Evolutionary conservation across 2,113 vertebrate genomes (phyloP).

Genomic region (Mesocricetus auratus): DNA sequence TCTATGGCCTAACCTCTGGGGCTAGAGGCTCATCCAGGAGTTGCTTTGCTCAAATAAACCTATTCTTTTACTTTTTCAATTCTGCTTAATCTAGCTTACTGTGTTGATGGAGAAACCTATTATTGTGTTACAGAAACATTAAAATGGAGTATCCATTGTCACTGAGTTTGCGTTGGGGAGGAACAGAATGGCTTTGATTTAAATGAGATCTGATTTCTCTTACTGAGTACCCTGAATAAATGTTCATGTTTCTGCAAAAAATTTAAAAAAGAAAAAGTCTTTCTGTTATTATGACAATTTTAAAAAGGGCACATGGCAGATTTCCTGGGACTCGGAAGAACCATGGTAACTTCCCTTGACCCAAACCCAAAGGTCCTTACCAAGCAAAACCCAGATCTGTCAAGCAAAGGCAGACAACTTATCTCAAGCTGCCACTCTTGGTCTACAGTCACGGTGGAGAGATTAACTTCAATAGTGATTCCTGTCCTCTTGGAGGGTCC

Average conservation of each 20-base stretch:
- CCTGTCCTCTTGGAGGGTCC: slow-evolving; percentile 1
- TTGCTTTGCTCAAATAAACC: too few relatives aligned
- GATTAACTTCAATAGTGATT: not conserved
- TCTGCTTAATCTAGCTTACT: too few relatives aligned
- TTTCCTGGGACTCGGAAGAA: not conserved
- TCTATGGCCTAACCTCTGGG: too few relatives aligned
- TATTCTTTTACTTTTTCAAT: too few relatives aligned
- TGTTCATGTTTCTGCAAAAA: not conserved
- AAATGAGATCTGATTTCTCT: not conserved
- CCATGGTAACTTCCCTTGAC: not conserved
- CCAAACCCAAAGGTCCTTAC: slow-evolving; percentile 1
- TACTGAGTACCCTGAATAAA: not conserved
- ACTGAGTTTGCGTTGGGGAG: not conserved
- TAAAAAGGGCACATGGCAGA: not conserved
- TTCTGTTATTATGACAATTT: slow-evolving; percentile 23
- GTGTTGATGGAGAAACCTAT: too few relatives aligned
- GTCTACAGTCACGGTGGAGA: not conserved
- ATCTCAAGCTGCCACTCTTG: not conserved
- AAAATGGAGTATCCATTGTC: not conserved
- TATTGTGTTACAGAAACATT: too few relatives aligned
- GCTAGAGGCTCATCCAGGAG: too few relatives aligned
- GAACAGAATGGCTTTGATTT: not conserved
- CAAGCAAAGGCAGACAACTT: not conserved
- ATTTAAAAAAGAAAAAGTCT: not conserved
- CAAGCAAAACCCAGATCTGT: not conserved